phyloP scores from a whole-genome alignment of 1,140 invertebrate species.

The Pristionchus pacificus region DNA sequence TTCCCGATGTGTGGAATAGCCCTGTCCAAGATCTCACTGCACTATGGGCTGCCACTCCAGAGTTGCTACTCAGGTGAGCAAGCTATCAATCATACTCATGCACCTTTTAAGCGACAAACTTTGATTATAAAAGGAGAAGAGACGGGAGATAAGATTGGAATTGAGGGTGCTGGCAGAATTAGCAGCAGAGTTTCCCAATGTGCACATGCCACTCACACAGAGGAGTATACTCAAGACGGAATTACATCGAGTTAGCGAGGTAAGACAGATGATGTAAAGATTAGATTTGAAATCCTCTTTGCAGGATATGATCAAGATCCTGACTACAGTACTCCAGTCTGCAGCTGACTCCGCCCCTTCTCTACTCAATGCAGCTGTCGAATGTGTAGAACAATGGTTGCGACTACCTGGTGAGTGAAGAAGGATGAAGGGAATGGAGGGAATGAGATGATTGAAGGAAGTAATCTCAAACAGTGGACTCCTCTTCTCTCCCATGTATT shows the following conservation, averaged over 20 bases:
- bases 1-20: constrained; percentile 12
- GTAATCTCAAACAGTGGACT: constrained; percentile 6
- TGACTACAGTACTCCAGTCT: constrained; percentile 2
- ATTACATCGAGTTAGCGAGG: constrained; percentile 16
- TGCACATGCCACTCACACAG: constrained; percentile 18
- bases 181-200: constrained; percentile 18
- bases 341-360: constrained; percentile 4
- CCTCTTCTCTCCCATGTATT: constrained; percentile 7
- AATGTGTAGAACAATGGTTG: constrained; percentile 22
- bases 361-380: constrained; percentile 14
- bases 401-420: constrained; percentile 6
- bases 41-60: constrained; percentile 5
- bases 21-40: constrained; percentile 13
- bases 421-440: no score
- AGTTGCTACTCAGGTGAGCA: constrained; percentile 15
- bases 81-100: background rate
- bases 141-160: no score
- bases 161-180: constrained; percentile 18
- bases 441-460: background rate
- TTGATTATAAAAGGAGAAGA: no score
- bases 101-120: no score
- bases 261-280: background rate
- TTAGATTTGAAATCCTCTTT: background rate
- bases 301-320: constrained; percentile 8
- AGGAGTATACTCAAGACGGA: constrained; percentile 17